phyloP scores from a whole-genome alignment of 1,140 invertebrate species.

The Hyles euphorbiae region DNA sequence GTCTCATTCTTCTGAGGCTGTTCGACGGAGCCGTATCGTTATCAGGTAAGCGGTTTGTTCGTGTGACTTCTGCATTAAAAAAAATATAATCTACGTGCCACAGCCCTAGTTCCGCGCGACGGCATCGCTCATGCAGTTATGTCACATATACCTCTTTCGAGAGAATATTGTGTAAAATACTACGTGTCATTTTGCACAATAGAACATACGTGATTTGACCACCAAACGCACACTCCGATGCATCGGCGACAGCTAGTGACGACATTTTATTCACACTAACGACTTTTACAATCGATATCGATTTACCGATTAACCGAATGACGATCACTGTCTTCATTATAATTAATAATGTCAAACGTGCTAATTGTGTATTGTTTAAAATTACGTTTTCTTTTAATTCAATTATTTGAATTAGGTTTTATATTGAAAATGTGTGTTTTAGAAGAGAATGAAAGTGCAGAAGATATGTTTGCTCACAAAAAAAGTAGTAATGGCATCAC shows the following conservation, averaged over 20 bases:
- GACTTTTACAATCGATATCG: slow-evolving; percentile 4
- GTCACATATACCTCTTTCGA: slow-evolving; percentile 17
- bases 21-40: too few species aligned
- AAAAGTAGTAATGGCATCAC: slow-evolving; percentile 17
- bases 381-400: too few species aligned
- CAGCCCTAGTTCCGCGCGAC: not conserved
- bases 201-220: slow-evolving; percentile 15
- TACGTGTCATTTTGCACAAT: slow-evolving; percentile 20
- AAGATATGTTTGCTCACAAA: not conserved
- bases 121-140: slow-evolving; percentile 21
- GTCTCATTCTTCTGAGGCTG: too few species aligned
- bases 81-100: too few species aligned
- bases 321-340: not conserved
- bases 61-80: too few species aligned
- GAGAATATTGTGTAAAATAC: slow-evolving; percentile 23
- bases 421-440: too few species aligned
- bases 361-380: too few species aligned
- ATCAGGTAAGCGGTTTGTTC: too few species aligned
- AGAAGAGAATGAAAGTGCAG: slow-evolving; percentile 1
- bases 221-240: slow-evolving; percentile 14
- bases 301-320: not conserved
- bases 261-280: not conserved
- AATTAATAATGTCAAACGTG: not conserved
- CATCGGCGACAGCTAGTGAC: slow-evolving; percentile 17
- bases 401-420: too few species aligned